phyloP scores from a whole-genome alignment of 2,797 vertebrate species.

The Pteropus rufus region DNA sequence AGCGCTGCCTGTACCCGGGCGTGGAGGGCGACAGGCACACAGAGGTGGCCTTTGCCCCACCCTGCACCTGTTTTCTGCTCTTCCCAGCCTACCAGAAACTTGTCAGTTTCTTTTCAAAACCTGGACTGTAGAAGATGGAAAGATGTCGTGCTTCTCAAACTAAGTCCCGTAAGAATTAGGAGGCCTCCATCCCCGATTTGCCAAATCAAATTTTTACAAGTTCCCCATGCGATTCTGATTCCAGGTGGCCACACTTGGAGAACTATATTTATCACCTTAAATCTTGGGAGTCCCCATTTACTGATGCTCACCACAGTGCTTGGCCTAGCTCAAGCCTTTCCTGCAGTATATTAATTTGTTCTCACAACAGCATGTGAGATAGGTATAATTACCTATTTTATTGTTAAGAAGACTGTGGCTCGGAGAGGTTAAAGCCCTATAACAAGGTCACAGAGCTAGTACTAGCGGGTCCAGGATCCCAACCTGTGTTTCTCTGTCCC shows the following conservation, averaged over 20 bases:
- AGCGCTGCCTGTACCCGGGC: too few relatives aligned
- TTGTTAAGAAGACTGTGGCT: background rate
- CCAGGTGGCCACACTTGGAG: background rate
- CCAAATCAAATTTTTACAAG: background rate
- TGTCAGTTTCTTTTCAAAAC: background rate
- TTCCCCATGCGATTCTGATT: background rate
- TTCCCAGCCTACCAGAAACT: background rate
- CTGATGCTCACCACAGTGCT: background rate
- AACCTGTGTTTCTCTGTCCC: background rate
- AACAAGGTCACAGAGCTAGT: background rate
- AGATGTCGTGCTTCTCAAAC: background rate
- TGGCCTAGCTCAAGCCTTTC: background rate
- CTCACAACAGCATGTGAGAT: background rate
- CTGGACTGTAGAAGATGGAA: background rate
- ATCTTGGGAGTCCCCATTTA: too few relatives aligned
- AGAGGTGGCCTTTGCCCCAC: background rate
- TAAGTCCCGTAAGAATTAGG: background rate
- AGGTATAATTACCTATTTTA: background rate
- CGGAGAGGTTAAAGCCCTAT: background rate
- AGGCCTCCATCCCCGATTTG: background rate
- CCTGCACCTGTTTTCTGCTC: background rate
- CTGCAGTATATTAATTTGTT: background rate
- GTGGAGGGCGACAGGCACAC: too few relatives aligned
- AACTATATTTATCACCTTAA: background rate
- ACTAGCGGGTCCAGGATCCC: background rate